Evolutionary conservation across 1,140 invertebrate species (phyloP).

Genomic region (Laupala kohalensis): DNA sequence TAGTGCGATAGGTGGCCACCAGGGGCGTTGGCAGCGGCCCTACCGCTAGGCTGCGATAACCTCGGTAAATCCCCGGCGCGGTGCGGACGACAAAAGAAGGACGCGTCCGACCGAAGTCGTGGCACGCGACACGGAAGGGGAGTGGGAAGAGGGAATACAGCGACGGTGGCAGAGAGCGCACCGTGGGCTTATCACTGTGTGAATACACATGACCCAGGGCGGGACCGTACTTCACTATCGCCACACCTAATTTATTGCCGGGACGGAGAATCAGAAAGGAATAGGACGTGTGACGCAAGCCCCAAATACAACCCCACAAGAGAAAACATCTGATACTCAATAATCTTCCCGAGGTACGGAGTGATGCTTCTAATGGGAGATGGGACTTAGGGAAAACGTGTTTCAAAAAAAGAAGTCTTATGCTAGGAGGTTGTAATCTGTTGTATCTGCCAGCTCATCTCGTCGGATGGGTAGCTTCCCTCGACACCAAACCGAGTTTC

Average conservation of each 20-base stretch:
- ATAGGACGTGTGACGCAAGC: background rate
- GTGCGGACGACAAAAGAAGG: background rate
- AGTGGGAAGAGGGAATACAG: too few species aligned
- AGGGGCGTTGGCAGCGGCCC: too few species aligned
- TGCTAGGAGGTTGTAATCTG: background rate
- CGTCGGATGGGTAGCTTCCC: background rate
- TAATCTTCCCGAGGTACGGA: background rate
- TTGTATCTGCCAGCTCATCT: background rate
- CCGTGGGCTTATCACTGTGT: background rate
- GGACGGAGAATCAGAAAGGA: background rate
- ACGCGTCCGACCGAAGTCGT: background rate
- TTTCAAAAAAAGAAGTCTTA: background rate
- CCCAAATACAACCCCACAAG: background rate
- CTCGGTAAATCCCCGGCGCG: background rate
- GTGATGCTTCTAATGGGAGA: background rate
- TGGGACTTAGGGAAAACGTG: background rate
- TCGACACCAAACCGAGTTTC: background rate
- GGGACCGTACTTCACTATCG: background rate
- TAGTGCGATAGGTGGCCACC: background rate
- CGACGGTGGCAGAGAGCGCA: too few species aligned
- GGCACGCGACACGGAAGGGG: background rate
- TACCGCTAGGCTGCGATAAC: background rate
- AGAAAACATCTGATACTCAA: background rate
- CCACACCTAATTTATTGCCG: background rate
- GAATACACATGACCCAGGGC: background rate